These are phyloP conservation scores for Discoglossus pictus DNA, from an alignment of 2,797 vertebrate species.

Conservation along the genomic window DNA sequence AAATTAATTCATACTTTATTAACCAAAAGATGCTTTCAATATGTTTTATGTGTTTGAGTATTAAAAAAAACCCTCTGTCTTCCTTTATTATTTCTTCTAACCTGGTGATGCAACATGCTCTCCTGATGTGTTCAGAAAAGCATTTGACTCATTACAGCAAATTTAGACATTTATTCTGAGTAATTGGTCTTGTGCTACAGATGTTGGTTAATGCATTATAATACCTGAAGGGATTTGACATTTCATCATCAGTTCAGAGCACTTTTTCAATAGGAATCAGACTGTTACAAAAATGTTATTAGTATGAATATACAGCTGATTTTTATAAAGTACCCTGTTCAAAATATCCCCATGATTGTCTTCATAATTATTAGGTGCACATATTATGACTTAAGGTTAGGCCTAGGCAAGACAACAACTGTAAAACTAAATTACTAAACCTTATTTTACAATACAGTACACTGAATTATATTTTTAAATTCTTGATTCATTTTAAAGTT, in stretches of 20 bases:
- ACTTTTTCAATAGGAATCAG: slow-evolving; percentile 23
- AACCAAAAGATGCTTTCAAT: too few species aligned
- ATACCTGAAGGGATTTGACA: slow-evolving; percentile 40
- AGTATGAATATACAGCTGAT: slow-evolving; percentile 8
- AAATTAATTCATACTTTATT: too few species aligned
- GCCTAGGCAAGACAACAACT: neutral
- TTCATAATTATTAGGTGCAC: too few species aligned
- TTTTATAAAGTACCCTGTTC: neutral
- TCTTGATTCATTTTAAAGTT: slow-evolving; percentile 36
- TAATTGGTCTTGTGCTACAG: slow-evolving; percentile 43
- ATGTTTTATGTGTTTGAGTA: too few species aligned
- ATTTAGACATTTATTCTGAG: slow-evolving; percentile 40
- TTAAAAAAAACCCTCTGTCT: too few species aligned
- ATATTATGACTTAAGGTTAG: neutral
- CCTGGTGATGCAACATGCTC: slow-evolving; percentile 26
- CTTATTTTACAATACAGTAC: slow-evolving; percentile 12
- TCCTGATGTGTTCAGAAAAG: slow-evolving; percentile 38
- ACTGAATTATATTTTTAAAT: slow-evolving; percentile 7
- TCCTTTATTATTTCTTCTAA: too few species aligned
- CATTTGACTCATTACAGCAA: slow-evolving; percentile 41
- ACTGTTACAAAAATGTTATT: slow-evolving; percentile 5
- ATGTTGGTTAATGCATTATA: slow-evolving; percentile 29
- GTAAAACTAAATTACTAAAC: neutral
- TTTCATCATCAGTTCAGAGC: slow-evolving; percentile 37
- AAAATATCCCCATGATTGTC: too few species aligned